Conservation (phyloP, 1,140 invertebrate species). For the Triops cancriformis region DNA sequence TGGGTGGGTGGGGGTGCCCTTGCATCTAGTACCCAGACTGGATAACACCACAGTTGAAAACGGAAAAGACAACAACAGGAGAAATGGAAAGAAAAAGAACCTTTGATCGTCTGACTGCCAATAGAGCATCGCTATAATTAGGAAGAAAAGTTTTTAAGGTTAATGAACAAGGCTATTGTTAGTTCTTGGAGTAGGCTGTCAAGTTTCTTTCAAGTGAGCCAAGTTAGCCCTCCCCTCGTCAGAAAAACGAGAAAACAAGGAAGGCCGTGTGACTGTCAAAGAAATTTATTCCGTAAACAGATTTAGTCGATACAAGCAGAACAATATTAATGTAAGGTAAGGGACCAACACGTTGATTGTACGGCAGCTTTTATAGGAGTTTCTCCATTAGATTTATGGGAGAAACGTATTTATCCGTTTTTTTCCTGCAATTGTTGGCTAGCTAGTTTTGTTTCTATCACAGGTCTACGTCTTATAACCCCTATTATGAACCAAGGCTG, state of each 20-base stretch:
- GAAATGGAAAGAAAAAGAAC: too few relatives aligned
- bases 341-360: slow-evolving; percentile 9
- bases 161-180: too few relatives aligned
- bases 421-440: not conserved
- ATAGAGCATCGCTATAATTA: too few relatives aligned
- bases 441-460: not conserved
- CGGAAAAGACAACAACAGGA: too few relatives aligned
- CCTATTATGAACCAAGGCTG: not conserved
- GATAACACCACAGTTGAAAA: too few relatives aligned
- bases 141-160: too few relatives aligned
- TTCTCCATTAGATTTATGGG: not conserved
- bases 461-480: slow-evolving; percentile 4
- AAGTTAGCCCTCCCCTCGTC: too few relatives aligned
- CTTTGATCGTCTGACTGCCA: too few relatives aligned
- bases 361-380: not conserved
- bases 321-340: not conserved
- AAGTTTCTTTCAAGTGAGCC: too few relatives aligned
- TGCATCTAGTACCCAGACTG: too few relatives aligned
- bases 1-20: not conserved
- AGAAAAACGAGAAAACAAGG: not conserved
- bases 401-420: not conserved
- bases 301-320: not conserved
- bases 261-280: not conserved
- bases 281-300: not conserved
- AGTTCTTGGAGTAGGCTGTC: too few relatives aligned